phyloP scores from a whole-genome alignment of 2,888 invertebrate genomes.

The Lithophane ornitopus region DNA sequence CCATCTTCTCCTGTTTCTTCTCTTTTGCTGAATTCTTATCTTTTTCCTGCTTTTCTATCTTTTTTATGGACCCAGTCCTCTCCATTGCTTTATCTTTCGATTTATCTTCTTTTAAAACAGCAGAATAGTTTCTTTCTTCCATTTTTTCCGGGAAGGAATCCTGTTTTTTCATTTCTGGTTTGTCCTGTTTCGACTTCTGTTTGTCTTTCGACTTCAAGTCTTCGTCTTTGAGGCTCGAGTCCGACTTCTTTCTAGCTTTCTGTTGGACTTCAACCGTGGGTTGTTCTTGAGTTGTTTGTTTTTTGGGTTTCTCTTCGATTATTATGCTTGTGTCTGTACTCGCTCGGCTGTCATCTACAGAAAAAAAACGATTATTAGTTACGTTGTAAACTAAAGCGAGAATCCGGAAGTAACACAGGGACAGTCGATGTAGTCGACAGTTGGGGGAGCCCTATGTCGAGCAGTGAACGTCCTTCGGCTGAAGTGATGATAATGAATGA shows the following conservation, averaged over 20 bases:
- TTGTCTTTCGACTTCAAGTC: slow-evolving; percentile 80
- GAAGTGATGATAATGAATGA: too few species aligned
- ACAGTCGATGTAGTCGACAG: too few species aligned
- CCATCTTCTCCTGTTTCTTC: slow-evolving; percentile 81
- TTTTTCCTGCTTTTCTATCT: slow-evolving; percentile 77
- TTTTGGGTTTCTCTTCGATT: slow-evolving; percentile 78
- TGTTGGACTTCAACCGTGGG: slow-evolving; percentile 71
- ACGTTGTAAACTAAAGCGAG: too few species aligned
- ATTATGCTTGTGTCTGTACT: slow-evolving; percentile 79
- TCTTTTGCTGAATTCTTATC: slow-evolving; percentile 77
- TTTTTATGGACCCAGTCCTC: slow-evolving; percentile 81
- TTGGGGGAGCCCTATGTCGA: too few species aligned
- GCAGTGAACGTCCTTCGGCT: too few species aligned
- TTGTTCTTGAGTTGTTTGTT: slow-evolving; percentile 70
- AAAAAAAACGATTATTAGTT: too few species aligned
- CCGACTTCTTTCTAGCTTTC: slow-evolving; percentile 84
- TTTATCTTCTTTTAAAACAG: slow-evolving; percentile 67
- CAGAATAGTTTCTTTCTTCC: slow-evolving; percentile 49
- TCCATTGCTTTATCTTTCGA: slow-evolving; percentile 76
- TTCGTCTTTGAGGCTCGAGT: slow-evolving; percentile 86
- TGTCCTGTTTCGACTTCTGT: slow-evolving; percentile 69
- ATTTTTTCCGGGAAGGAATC: slow-evolving; percentile 75
- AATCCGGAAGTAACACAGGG: too few species aligned
- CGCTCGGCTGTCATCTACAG: slow-evolving; percentile 82
- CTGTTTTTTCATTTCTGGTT: slow-evolving; percentile 79